Evolutionary conservation across 1,140 invertebrate species (phyloP), one percentile per base, ranked within the genome.

Genomic region (Dendroctonus ponderosae): DNA sequence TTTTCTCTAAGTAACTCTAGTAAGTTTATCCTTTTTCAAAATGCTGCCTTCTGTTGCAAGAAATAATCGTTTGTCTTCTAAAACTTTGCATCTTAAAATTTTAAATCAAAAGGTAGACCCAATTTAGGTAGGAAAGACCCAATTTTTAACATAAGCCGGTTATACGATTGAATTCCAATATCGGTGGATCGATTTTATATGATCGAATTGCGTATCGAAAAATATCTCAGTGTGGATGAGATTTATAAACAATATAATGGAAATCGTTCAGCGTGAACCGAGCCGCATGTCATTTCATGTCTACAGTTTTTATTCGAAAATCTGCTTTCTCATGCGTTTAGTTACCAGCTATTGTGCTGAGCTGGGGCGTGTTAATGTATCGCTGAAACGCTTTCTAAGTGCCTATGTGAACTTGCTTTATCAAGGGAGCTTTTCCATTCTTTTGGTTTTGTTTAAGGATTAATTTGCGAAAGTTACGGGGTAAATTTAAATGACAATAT

Each of bases 281-380:
- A 66, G 68, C 69, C 57, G 74, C 74, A 70, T 73, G 74, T 73
- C 74, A 75, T 71, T 75, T 71, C 66, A 63, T 64, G 69, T 74
- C 71, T 70, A 48, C 66, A 67, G 66, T 75, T 75, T 73, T 75
- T 73, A 70, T 71, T 73, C 67, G 56, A 54, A 70, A 71, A 74
- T 72, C 60, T 75, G 74, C 72, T 70, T 71, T 74, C 72, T 74
- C 74, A 75, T 75, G 74, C 74, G 74, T 75, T 73, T 73, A 73
- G 72, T 73, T 73, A 68, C 60, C 69, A 73, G 66, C 69, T 53
- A 74, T 74, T 72, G 71, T 74, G 57, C 63, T 60, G 62, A 39
- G 64, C 62, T 66, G 67, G 72, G 72, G 72, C 59, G 69, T 69
- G 70, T 67, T 74, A 72, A 72, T 70, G 69, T 66, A 67, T 66